Base-by-base conservation (phyloP, 1,140 invertebrate genomes). In the Oedothorax gibbosus region DNA sequence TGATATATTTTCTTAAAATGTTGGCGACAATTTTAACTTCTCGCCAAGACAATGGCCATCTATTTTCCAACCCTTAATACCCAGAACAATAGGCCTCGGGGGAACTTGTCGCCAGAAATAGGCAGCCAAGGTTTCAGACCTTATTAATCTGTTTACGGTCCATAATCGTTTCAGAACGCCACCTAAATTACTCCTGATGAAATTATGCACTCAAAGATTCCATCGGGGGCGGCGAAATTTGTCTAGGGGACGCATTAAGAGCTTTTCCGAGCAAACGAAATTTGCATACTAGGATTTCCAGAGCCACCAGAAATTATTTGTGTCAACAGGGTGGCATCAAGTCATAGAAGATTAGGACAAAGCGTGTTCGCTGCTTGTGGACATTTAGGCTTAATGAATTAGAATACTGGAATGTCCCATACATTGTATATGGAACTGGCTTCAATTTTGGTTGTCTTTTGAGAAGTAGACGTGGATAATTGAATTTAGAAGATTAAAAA, bases 141-240 rank as follows among this genome's bases (percentile, higher is more conserved):
- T 79, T 79, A 79, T 79, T 79, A 79, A 79, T 79, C 76, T 79
- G 76, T 79, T 79, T 79, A 79, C 76, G 76, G 64, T 68, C 50
- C 76, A 79, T 79, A 79, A 79, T 79, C 76, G 76, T 49, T 79
- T 79, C 76, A 66, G 76, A 79, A 65, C 35, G 35, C 54, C 21
- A 18, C 50, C 76, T 66, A 79, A 79, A 79, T 79, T 79, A 65
- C 64, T 54, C 76, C 35, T 79, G 76, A 79, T 79, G 76, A 79
- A 79, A 79, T 79, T 79, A 79, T 79, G 76, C 56, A 64, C 76
- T 79, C 76, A 50, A 53, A 51, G 54, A 53, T 71, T 51, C 50
- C 54, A 51, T 18, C 49, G 64, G 51, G 35, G 76, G 56, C 49
- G 51, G 21, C 15, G 64, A 54, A 50, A 62, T 11, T n/a, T 50